Percentiles rank a stretch among this genome's conserved stretches.
phyloP scores from a whole-genome alignment of 1,140 invertebrate genomes.

The Nautilus pompilius region DNA sequence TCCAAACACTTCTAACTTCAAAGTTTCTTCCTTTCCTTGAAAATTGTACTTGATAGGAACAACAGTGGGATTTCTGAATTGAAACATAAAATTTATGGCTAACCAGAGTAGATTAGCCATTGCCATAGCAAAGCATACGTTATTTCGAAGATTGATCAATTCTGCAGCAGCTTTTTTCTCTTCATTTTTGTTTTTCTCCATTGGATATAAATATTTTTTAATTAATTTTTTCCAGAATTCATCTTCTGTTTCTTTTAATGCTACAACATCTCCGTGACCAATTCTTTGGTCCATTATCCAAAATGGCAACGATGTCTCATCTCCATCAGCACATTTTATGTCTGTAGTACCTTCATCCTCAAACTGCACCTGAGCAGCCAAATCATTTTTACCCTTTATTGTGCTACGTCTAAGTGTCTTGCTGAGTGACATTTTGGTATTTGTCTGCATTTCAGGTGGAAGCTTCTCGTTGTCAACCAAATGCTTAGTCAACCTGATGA shows the following conservation, averaged over 20 bases:
- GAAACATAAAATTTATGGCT: conserved; percentile 51
- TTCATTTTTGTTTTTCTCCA: background rate
- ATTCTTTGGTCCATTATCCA: conserved; percentile 59
- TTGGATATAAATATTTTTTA: conserved; percentile 9
- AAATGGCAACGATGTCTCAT: conserved; percentile 3
- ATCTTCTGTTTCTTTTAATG: conserved; percentile 5
- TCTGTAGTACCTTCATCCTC: background rate
- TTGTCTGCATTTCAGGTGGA: background rate
- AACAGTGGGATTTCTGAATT: conserved; percentile 23
- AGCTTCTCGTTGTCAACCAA: background rate
- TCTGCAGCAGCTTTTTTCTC: conserved; percentile 2
- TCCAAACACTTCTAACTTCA: conserved; percentile 29
- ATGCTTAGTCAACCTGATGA: background rate
- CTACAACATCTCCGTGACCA: conserved; percentile 66
- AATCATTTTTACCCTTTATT: background rate
- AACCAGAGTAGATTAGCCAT: conserved; percentile 50
- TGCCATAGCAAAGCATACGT: conserved; percentile 33
- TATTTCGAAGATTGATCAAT: conserved; percentile 37
- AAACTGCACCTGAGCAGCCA: background rate
- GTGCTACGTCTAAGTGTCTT: background rate
- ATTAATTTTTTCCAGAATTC: conserved; percentile 11
- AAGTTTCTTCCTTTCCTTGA: background rate
- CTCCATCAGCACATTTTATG: background rate
- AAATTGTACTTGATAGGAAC: conserved; percentile 5
- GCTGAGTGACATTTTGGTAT: background rate